A percentile compares a stretch with the other conserved stretches of the same genome.
phyloP scores from a whole-genome alignment of 1,140 invertebrate species.

The Nasonia giraulti region DNA sequence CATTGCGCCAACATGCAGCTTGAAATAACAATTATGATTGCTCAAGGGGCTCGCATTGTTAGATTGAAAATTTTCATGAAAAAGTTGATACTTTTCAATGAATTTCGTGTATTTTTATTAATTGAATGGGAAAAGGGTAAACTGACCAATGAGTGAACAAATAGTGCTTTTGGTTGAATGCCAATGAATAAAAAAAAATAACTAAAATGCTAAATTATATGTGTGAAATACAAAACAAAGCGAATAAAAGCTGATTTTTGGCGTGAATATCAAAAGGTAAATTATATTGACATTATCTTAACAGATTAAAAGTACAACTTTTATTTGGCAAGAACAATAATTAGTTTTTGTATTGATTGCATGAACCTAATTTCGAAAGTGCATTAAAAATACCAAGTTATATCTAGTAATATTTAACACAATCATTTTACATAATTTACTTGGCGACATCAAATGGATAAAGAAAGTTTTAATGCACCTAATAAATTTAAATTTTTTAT shows the following conservation, averaged over 20 bases:
- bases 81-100: constrained; percentile 28
- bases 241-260: not conserved
- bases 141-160: constrained; percentile 48
- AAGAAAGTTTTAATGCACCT: too few species aligned
- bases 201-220: not conserved
- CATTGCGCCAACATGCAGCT: constrained; percentile 77
- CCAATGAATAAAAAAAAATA: not conserved
- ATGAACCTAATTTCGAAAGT: too few species aligned
- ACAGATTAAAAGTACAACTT: too few species aligned
- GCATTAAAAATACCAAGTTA: too few species aligned
- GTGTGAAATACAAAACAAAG: not conserved
- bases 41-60: constrained; percentile 42
- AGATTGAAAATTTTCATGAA: constrained; percentile 40
- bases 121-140: constrained; percentile 41
- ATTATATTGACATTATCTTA: too few species aligned
- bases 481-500: too few species aligned
- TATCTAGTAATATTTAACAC: too few species aligned
- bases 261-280: too few species aligned
- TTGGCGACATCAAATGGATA: too few species aligned
- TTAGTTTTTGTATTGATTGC: too few species aligned
- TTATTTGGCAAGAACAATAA: too few species aligned
- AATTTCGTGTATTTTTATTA: constrained; percentile 11
- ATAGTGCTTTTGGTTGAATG: constrained; percentile 10
- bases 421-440: too few species aligned
- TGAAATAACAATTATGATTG: constrained; percentile 70